Evolutionary conservation across 1,140 invertebrate genomes (phyloP), one percentile per base, ranked within the genome.

Genomic region (Brachionus koreanus): DNA sequence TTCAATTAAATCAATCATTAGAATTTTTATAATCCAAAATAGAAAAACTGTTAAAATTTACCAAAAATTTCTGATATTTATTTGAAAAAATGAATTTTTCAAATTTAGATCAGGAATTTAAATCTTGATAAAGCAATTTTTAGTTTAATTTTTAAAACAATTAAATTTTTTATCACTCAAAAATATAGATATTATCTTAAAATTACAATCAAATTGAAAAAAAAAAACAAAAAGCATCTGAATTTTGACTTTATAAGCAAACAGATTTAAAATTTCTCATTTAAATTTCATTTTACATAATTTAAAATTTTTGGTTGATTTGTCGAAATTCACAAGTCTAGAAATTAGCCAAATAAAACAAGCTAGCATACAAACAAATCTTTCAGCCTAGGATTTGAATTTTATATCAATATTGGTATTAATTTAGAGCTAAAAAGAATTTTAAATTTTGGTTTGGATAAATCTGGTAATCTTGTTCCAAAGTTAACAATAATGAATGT

Each of bases 211-310:
- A 65, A 65, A 12, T 65, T n/a, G 5, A 12, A 33, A 65, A 33
- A 65, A 33, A 65, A 65, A 23, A 63, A 63, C 25, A 12, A 33
- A 65, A 33, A 33, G 25, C 25, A 65, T 33, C n/a, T 65, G 63
- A 65, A 65, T 33, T 65, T 57, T 25, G n/a, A 23, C 9, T 23
- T 57, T 57, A n/a, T 16, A 65, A 65, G 29, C 16, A 25, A 65
- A 65, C 63, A 65, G 63, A 65, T 65, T 65, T 65, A 16, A 65
- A 65, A 65, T 65, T 65, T 65, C 63, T 65, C 63, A 65, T 65
- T 23, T 63, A 25, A 10, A 29, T 65, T 65, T 65, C 7, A 33
- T 65, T 65, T 65, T 65, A 65, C 63, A 65, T 65, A 65, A 65
- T 65, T 65, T 65, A 35, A 33, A 16, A 25, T 65, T 65, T 65